These are phyloP conservation scores for Phalloptychus januarius DNA, from an alignment of 2,797 vertebrate genomes.

Conservation along the genomic window DNA sequence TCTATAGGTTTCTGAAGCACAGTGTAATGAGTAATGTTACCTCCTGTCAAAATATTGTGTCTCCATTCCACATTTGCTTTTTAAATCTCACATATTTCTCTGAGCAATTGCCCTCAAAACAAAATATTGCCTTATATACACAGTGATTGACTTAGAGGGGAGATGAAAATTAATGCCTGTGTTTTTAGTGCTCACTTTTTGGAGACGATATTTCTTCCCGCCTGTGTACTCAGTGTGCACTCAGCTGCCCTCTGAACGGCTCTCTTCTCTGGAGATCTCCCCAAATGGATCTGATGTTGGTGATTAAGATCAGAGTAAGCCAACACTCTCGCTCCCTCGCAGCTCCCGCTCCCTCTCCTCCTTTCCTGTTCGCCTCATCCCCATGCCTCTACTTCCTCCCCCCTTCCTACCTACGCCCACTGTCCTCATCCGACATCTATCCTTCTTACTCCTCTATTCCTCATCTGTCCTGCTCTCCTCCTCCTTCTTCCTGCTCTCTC, in stretches of 20 bases:
- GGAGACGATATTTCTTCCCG: constrained; percentile 61
- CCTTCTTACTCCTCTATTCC: constrained; percentile 46
- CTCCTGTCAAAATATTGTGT: constrained; percentile 71
- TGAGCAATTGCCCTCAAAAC: constrained; percentile 65
- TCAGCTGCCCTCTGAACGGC: constrained; percentile 60
- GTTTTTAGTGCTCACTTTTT: constrained; percentile 64
- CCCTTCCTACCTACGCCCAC: constrained; percentile 34
- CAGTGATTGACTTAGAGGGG: constrained; percentile 58
- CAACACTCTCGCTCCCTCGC: constrained; percentile 61
- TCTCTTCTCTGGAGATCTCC: constrained; percentile 62
- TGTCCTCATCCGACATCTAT: constrained; percentile 37
- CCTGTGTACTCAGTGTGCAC: constrained; percentile 67
- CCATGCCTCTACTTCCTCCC: constrained; percentile 39
- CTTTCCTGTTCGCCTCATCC: constrained; percentile 52
- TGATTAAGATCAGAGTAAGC: constrained; percentile 89
- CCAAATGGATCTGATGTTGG: constrained; percentile 82
- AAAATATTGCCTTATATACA: constrained; percentile 69
- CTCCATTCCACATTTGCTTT: constrained; percentile 69
- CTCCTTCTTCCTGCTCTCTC: constrained; percentile 43
- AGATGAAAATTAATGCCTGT: constrained; percentile 73
- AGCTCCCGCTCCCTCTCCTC: constrained; percentile 52
- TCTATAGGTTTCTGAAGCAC: constrained; percentile 58
- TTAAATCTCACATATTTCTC: constrained; percentile 60
- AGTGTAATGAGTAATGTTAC: constrained; percentile 66
- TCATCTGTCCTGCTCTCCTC: constrained; percentile 41